Evolutionary conservation across 2,797 vertebrate genomes (phyloP).

Genomic region (Lagocephalus sceleratus): DNA sequence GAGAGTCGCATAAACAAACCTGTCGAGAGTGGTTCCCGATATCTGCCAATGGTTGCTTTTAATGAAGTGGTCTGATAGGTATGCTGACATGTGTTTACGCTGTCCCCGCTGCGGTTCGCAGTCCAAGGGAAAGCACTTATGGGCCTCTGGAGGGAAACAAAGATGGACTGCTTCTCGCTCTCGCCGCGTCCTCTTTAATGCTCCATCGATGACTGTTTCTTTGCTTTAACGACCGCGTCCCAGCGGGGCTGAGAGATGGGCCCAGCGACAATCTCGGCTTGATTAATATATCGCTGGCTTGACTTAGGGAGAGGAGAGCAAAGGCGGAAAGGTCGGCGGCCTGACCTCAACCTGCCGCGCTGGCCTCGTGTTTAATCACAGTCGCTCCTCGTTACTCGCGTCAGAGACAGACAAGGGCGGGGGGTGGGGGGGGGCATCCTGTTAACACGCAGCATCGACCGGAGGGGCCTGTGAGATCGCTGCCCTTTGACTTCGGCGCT

Average conservation of each 20-base stretch:
- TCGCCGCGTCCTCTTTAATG: slow-evolving; percentile 36
- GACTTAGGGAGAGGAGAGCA: slow-evolving; percentile 22
- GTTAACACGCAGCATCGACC: slow-evolving; percentile 9
- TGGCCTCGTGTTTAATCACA: slow-evolving; percentile 16
- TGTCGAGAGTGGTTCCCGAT: background rate
- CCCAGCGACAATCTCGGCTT: slow-evolving; percentile 30
- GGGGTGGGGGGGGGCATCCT: slow-evolving; percentile 36
- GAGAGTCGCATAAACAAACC: slow-evolving; percentile 11
- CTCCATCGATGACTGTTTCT: slow-evolving; percentile 31
- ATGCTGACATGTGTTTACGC: slow-evolving; percentile 14
- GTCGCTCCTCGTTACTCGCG: slow-evolving; percentile 11
- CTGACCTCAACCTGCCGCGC: slow-evolving; percentile 33
- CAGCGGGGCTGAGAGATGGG: slow-evolving; percentile 31
- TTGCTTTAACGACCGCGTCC: slow-evolving; percentile 41
- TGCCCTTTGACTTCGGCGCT: slow-evolving; percentile 38
- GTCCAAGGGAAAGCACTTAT: slow-evolving; percentile 50
- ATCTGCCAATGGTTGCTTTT: no score
- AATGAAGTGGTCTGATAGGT: no score
- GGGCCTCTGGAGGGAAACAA: slow-evolving; percentile 42
- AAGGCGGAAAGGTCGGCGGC: slow-evolving; percentile 6
- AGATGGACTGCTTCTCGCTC: slow-evolving; percentile 38
- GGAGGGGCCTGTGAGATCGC: slow-evolving; percentile 38
- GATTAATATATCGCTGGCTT: slow-evolving; percentile 39
- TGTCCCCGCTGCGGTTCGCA: slow-evolving; percentile 37
- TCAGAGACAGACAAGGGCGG: background rate